These are phyloP conservation scores for Nibea coibor DNA, from an alignment of 2,113 vertebrate species.

Conservation along the genomic window DNA sequence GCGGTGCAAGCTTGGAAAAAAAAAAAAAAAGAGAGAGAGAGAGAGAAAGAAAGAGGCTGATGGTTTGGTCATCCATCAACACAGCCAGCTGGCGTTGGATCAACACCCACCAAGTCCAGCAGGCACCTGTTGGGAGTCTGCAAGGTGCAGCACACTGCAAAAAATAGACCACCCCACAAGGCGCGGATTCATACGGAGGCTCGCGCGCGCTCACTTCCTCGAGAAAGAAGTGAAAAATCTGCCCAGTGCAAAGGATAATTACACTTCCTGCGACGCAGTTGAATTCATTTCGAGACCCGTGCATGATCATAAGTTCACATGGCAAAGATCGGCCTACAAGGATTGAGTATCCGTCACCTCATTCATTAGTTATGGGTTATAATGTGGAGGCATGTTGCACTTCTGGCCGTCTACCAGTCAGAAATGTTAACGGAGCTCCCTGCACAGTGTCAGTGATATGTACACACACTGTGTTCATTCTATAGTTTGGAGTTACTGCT, in stretches of 20 bases:
- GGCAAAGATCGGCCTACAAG: background rate
- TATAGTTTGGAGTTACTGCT: background rate
- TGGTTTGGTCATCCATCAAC: conserved; percentile 68
- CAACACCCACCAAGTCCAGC: conserved; percentile 71
- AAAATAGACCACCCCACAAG: conserved; percentile 35
- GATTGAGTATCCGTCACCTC: background rate
- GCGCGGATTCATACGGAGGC: conserved; percentile 1
- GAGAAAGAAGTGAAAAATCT: conserved; percentile 4
- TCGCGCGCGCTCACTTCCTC: background rate
- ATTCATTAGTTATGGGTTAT: background rate
- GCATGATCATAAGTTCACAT: background rate
- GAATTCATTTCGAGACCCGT: conserved; percentile 2
- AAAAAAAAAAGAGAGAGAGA: conserved; percentile 16
- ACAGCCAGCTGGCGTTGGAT: conserved; percentile 75
- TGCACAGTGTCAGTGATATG: too few relatives aligned
- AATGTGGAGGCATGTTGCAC: background rate
- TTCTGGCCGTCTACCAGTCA: background rate
- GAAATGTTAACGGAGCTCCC: too few relatives aligned
- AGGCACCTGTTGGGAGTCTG: conserved; percentile 79
- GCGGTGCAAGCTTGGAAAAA: conserved; percentile 35
- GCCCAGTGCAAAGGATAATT: conserved; percentile 15
- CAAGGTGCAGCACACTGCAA: conserved; percentile 73
- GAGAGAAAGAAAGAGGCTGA: conserved; percentile 42
- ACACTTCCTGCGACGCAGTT: background rate
- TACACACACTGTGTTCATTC: background rate